Evolutionary conservation across 2,888 invertebrate species (phyloP).

Genomic region (Lasioglossum pauxillum): DNA sequence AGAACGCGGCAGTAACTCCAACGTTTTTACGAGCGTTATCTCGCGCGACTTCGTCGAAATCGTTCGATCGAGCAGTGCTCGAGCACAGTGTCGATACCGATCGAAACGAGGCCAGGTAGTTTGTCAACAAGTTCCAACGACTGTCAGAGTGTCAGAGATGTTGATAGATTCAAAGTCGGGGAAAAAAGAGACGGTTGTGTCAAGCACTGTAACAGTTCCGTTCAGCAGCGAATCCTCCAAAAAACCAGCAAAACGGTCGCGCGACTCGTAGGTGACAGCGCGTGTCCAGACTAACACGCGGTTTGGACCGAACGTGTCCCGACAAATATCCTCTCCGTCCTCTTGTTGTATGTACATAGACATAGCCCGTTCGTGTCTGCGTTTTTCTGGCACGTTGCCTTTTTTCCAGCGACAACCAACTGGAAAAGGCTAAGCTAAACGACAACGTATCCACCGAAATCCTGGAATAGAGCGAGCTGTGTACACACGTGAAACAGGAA

Average conservation of each 20-base stretch:
- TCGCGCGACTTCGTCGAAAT: not conserved
- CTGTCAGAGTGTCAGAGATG: not conserved
- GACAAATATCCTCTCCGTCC: conserved; percentile 24
- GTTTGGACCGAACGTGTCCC: conserved; percentile 17
- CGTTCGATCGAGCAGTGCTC: not conserved
- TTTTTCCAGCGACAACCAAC: not conserved
- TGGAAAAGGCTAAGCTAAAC: not conserved
- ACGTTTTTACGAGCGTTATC: not conserved
- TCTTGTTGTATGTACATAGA: conserved; percentile 11
- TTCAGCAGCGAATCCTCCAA: not conserved
- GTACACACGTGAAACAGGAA: conserved; percentile 14
- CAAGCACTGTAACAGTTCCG: not conserved
- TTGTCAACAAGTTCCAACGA: not conserved
- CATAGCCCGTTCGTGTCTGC: not conserved
- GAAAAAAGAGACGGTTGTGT: not conserved
- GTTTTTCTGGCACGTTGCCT: not conserved
- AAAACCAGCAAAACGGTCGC: not conserved
- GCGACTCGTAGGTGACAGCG: not conserved
- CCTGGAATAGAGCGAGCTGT: not conserved
- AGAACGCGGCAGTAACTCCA: not conserved
- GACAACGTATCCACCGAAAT: not conserved
- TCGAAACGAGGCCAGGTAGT: not conserved
- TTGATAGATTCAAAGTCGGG: not conserved
- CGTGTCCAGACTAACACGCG: not conserved
- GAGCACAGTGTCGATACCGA: not conserved